Evolutionary conservation across 1,140 invertebrate species (phyloP), one percentile per base, ranked within the genome.

Genomic region (Bathynomus jamesi): DNA sequence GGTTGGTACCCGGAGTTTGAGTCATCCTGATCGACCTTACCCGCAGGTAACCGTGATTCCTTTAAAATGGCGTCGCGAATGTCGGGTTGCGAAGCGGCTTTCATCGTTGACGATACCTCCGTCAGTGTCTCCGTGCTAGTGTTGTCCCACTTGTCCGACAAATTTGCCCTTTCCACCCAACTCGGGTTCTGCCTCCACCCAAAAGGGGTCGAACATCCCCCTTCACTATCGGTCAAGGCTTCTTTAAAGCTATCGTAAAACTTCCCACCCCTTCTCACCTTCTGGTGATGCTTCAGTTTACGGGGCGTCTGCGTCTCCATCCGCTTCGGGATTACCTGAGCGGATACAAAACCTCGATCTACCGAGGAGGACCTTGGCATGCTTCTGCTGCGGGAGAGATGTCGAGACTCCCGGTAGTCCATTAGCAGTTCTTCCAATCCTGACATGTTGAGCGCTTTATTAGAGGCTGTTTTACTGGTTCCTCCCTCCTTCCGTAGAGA

Each of bases 401-500:
- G 53, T 2, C 30, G 17, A 17, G 53, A 62, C 21, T 61, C 63
- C 24, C 66, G 70, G 8, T 70, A 69, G 62, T 77, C 73, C 0
- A 65, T 70, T 17, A 77, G 63, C 11, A 77, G 30, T 31, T 75
- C 72, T 66, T 78, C 75, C 28, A 78, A 65, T 60, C 73, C 77
- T 27, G 67, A 25, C 1, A 68, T 68, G 17, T 78, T 75, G 5
- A 76, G 60, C 24, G 71, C 61, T 30, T 75, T 75, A n/a, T n/a
- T n/a, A n/a, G n/a, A n/a, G 24, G n/a, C 31, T 27, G 63, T 25
- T 28, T 66, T 53, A 67, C 69, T 53, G 13, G 21, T 21, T 46
- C 32, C 74, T 24, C 53, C 64, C 82, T 94, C 92, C 83, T 94
- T 94, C 25, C 93, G 85, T 4, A 95, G 82, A 78, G 87, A 89